phyloP scores from a whole-genome alignment of 2,888 invertebrate species.

The Pachydiplax longipennis region DNA sequence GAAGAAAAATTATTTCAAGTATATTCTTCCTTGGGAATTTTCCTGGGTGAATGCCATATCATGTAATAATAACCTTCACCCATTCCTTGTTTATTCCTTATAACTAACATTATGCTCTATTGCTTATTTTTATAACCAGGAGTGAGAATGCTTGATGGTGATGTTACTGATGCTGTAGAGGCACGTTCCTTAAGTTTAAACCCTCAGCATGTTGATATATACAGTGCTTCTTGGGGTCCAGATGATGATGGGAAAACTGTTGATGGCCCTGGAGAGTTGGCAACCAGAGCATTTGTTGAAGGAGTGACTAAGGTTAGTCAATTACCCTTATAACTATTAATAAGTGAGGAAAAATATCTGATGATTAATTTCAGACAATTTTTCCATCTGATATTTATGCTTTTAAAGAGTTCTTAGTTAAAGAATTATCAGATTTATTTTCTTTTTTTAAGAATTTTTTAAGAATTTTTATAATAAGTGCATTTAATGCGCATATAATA shows the following conservation, averaged over 20 bases:
- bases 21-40: no score
- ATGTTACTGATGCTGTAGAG: constrained; percentile 98
- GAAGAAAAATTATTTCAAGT: no score
- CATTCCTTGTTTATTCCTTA: no score
- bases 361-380: background rate
- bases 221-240: constrained; percentile 98
- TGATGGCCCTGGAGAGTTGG: constrained; percentile 95
- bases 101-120: background rate
- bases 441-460: no score
- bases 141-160: constrained; percentile 97
- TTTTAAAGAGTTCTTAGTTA: background rate
- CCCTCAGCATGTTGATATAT: constrained; percentile 97
- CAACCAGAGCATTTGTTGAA: constrained; percentile 92
- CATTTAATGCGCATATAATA: no score
- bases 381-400: background rate
- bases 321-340: background rate
- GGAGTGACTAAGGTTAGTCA: constrained; percentile 85
- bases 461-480: no score
- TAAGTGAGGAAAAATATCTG: background rate
- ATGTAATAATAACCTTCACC: no score
- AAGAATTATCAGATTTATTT: no score
- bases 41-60: no score
- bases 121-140: constrained; percentile 63
- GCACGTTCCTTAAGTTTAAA: constrained; percentile 92
- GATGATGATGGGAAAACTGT: constrained; percentile 99